phyloP scores from a whole-genome alignment of 1,140 invertebrate species.

The Augochlora pura region DNA sequence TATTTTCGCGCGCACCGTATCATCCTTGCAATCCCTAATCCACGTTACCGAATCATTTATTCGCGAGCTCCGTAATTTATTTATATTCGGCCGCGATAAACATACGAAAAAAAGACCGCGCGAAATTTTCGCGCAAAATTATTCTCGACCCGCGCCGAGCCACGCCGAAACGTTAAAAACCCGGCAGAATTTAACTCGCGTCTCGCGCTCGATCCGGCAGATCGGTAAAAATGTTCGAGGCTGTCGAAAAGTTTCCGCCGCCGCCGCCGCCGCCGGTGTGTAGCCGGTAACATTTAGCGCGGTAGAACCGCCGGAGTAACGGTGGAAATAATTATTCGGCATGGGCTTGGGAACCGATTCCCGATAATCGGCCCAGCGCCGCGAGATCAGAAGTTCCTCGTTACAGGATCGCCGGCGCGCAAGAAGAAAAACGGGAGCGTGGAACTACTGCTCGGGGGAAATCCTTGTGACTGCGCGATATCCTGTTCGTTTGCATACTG shows the following conservation, averaged over 20 bases:
- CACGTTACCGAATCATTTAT: too few species aligned
- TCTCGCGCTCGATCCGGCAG: too few species aligned
- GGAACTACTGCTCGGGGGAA: conserved; percentile 15
- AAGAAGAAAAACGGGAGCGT: conserved; percentile 17
- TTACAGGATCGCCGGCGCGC: conserved; percentile 21
- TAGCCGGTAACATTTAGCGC: background rate
- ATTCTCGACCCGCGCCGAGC: too few species aligned
- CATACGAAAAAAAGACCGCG: too few species aligned
- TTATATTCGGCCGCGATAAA: too few species aligned
- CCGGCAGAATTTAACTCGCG: too few species aligned
- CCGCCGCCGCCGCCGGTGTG: background rate
- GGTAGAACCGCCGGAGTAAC: background rate
- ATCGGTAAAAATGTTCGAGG: too few species aligned
- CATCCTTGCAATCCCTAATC: too few species aligned
- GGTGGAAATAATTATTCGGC: conserved; percentile 20
- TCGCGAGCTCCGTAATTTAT: too few species aligned
- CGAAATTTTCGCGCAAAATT: too few species aligned
- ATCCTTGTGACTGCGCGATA: background rate
- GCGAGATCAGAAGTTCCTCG: conserved; percentile 37
- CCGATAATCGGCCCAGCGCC: conserved; percentile 19
- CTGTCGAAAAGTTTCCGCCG: background rate
- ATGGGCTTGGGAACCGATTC: background rate
- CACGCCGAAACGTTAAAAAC: too few species aligned
- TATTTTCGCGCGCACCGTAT: too few species aligned
- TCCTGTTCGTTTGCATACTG: conserved; percentile 2